Percentiles rank a stretch among this genome's conserved stretches.
These are phyloP conservation scores for Mya arenaria DNA, from an alignment of 1,140 invertebrate genomes.

Conservation along the genomic window DNA sequence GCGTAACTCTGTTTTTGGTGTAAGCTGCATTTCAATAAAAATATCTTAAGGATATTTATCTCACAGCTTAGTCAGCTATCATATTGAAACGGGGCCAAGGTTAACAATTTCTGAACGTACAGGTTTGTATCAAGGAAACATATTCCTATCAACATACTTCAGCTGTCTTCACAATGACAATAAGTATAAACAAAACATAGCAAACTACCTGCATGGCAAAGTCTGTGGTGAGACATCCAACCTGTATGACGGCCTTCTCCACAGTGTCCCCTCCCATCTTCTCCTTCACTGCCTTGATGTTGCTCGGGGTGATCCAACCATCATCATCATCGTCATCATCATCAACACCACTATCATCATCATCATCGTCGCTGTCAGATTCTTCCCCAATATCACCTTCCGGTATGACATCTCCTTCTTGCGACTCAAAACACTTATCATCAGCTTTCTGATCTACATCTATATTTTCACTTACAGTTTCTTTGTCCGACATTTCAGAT, in stretches of 20 bases:
- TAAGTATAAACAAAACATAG: too few species aligned
- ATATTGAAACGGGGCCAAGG: too few species aligned
- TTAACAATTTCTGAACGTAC: too few species aligned
- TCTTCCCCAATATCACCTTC: constrained; percentile 25
- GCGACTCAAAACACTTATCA: constrained; percentile 2
- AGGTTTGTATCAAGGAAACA: too few species aligned
- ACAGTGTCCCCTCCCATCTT: constrained; percentile 84
- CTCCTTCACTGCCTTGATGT: constrained; percentile 89
- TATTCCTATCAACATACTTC: too few species aligned
- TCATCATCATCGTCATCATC: constrained; percentile 85
- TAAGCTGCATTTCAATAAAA: too few species aligned
- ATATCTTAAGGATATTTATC: too few species aligned
- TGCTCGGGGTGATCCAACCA: constrained; percentile 95
- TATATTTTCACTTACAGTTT: background rate
- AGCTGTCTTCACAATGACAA: too few species aligned
- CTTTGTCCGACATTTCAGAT: background rate
- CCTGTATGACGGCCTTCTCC: constrained; percentile 85
- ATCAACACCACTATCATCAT: constrained; percentile 77
- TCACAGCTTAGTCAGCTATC: too few species aligned
- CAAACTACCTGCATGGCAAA: constrained; percentile 92
- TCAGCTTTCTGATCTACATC: constrained; percentile 12
- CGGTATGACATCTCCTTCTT: constrained; percentile 38
- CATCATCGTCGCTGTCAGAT: constrained; percentile 54
- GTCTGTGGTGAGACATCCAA: constrained; percentile 97
- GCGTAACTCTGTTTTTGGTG: too few species aligned